Conservation (phyloP, 2,888 invertebrate genomes). For the Gryllus longicercus region DNA sequence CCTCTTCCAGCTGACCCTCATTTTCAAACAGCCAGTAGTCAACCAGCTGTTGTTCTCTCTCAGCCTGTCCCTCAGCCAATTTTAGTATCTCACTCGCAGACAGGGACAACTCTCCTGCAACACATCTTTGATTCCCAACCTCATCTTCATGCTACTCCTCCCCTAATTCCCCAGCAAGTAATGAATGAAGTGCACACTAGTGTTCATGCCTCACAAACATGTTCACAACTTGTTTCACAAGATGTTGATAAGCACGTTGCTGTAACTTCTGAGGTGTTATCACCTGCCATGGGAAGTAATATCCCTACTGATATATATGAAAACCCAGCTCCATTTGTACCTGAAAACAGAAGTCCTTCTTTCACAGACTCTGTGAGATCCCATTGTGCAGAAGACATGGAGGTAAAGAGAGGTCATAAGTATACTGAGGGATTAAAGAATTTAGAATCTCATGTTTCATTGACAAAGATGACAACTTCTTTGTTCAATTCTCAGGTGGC, state of each 20-base stretch:
- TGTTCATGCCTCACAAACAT: background rate
- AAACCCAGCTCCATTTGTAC: no score
- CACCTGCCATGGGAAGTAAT: background rate
- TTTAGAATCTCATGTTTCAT: background rate
- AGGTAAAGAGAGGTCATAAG: background rate
- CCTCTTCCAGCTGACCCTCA: constrained; percentile 24
- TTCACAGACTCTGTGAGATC: no score
- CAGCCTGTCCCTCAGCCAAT: constrained; percentile 20
- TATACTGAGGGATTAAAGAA: background rate
- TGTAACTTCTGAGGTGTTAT: background rate
- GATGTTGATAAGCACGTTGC: background rate
- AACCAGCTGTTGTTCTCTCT: constrained; percentile 18
- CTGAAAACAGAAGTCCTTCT: no score
- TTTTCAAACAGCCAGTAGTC: background rate
- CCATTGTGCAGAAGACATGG: background rate
- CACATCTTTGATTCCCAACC: constrained; percentile 20
- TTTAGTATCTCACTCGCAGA: constrained; percentile 24
- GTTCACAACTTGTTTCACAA: no score
- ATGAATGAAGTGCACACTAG: background rate
- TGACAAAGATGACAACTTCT: background rate
- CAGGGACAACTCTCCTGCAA: constrained; percentile 23
- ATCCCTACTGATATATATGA: background rate
- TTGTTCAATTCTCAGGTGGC: background rate
- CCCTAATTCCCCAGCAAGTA: background rate
- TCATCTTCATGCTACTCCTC: background rate